Base-by-base conservation (phyloP, 1,140 invertebrate genomes). In the Pinna nobilis region DNA sequence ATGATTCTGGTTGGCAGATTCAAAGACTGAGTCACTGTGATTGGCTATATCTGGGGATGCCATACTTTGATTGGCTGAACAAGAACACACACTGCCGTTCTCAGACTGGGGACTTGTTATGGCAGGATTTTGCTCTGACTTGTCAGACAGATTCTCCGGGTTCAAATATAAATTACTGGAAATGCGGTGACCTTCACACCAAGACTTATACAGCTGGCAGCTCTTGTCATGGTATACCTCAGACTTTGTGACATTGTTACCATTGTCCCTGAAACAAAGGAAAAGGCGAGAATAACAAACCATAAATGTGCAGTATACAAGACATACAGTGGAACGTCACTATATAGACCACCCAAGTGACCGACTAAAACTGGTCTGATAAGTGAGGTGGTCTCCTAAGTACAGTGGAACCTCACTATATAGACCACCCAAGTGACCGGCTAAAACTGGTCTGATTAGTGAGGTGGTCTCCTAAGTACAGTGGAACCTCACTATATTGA, bases 161-260 rank as follows among this genome's bases (percentile, higher is more conserved):
- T 15, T 5, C 7, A 35, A 9, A n/a, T n/a, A n/a, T n/a, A n/a
- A n/a, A n/a, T n/a, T n/a, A n/a, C n/a, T n/a, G n/a, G n/a, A n/a
- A n/a, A n/a, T n/a, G 32, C 39, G 49, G 25, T 74, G 73, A 72
- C 69, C 63, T 65, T 72, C 50, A 25, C 61, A 60, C 65, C 68
- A 72, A 20, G 74, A 70, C 23, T 75, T 75, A 47, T 74, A 76
- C 28, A 82, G 70, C 7, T 76, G 74, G 72, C 83, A 85, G 13
- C 35, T 71, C 39, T 69, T 82, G 37, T 86, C 84, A 78, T 89
- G 88, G 81, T 90, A 90, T 11, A 90, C 84, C 49, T 89, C 88
- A 32, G 88, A 88, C 70, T 84, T 86, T 2, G 86, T 83, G 37
- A 78, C 51, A 30, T 33, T 20, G 7, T 68, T 53, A n/a, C 60